Evolutionary conservation across 2,888 invertebrate species (phyloP).

Genomic region (Smittia sp.): DNA sequence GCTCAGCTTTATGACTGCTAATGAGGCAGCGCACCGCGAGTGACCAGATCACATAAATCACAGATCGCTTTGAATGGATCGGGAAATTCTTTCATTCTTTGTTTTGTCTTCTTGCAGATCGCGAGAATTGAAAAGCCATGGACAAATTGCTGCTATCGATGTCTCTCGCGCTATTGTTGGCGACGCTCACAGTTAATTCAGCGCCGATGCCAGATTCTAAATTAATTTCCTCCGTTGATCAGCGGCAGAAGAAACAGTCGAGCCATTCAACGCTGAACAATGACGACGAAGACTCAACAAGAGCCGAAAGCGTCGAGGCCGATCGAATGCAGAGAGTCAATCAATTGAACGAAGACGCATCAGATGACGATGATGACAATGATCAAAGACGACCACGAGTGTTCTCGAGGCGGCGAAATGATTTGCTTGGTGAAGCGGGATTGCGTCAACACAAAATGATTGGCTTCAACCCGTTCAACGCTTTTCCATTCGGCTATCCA

Average conservation of each 20-base stretch:
- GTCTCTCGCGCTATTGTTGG: slow-evolving; percentile 24
- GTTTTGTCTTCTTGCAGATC: background rate
- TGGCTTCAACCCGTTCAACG: slow-evolving; percentile 3
- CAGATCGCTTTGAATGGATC: too few relatives aligned
- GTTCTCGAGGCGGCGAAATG: background rate
- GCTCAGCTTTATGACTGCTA: too few relatives aligned
- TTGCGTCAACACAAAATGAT: slow-evolving; percentile 29
- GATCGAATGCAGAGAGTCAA: slow-evolving; percentile 16
- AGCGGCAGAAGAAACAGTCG: slow-evolving; percentile 21
- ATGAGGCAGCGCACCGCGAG: too few relatives aligned
- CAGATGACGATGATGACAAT: background rate
- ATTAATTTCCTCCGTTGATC: slow-evolving; percentile 25
- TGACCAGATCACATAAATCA: too few relatives aligned
- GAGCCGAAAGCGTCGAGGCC: background rate
- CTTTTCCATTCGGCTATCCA: background rate
- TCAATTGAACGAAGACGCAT: background rate
- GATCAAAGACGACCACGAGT: background rate
- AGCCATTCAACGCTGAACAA: background rate
- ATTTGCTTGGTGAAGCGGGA: slow-evolving; percentile 9
- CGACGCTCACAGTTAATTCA: slow-evolving; percentile 32
- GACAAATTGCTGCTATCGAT: slow-evolving; percentile 37
- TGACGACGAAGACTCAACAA: slow-evolving; percentile 20
- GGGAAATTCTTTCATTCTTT: background rate
- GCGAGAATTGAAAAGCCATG: slow-evolving; percentile 3
- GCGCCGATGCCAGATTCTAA: slow-evolving; percentile 35